These are phyloP conservation scores for Papilio glaucus DNA, from an alignment of 1,140 invertebrate genomes.

Conservation along the genomic window DNA sequence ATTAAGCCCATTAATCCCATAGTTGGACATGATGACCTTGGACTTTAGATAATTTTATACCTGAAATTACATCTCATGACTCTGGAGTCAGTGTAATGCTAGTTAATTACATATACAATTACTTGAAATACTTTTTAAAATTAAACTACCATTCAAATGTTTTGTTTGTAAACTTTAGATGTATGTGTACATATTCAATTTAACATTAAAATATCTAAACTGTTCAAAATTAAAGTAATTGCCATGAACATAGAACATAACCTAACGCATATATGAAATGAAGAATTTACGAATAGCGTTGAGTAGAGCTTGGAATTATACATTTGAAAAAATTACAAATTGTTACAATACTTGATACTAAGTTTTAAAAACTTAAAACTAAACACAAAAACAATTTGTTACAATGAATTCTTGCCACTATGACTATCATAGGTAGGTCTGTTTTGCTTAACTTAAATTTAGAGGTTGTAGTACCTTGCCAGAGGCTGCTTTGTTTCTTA, in stretches of 20 bases:
- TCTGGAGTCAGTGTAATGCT: conserved; percentile 52
- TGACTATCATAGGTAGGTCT: conserved; percentile 77
- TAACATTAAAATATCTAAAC: background rate
- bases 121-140: conserved; percentile 27
- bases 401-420: conserved; percentile 73
- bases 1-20: conserved; percentile 69
- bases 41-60: conserved; percentile 55
- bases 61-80: conserved; percentile 72
- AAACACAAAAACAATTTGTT: conserved; percentile 62
- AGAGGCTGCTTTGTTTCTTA: conserved; percentile 62
- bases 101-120: conserved; percentile 52
- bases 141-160: conserved; percentile 34
- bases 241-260: background rate
- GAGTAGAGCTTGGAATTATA: conserved; percentile 20
- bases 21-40: conserved; percentile 66
- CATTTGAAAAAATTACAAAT: conserved; percentile 53
- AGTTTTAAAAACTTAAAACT: conserved; percentile 64
- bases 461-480: conserved; percentile 74
- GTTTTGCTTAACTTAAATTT: conserved; percentile 61
- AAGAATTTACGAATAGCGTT: conserved; percentile 15
- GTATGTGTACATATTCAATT: background rate
- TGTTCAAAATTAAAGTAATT: conserved; percentile 15
- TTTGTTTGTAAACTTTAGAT: conserved; percentile 26
- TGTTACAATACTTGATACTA: conserved; percentile 50
- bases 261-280: background rate